A percentile compares a stretch with the other conserved stretches of the same genome.
These are phyloP conservation scores for Hemibagrus guttatus DNA, from an alignment of 2,797 vertebrate species.

Conservation along the genomic window DNA sequence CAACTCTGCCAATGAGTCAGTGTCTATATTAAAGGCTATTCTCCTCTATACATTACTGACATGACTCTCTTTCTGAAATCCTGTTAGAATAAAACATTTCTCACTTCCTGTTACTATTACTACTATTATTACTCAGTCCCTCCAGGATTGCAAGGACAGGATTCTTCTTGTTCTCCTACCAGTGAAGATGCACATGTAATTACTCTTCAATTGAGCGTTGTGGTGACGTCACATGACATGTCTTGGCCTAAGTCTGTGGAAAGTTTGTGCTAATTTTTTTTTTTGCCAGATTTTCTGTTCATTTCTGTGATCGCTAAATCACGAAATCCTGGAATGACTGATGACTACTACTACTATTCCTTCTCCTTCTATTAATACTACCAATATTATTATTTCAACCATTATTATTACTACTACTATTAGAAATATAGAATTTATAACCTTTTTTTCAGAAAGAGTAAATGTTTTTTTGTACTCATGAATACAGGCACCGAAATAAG, in stretches of 20 bases:
- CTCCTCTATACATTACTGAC: not conserved
- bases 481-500: not conserved
- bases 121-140: not conserved
- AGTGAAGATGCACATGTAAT: no score
- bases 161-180: no score
- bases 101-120: not conserved
- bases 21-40: not conserved
- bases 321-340: no score
- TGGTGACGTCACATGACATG: no score
- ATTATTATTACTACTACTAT: not conserved
- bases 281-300: no score
- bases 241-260: no score
- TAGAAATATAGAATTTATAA: not conserved
- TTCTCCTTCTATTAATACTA: no score
- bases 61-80: not conserved
- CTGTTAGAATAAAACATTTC: not conserved
- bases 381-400: not conserved
- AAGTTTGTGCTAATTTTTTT: no score
- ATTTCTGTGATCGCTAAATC: no score
- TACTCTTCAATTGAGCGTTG: no score
- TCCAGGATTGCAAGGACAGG: no score
- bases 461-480: not conserved
- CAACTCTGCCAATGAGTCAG: conserved; percentile 28
- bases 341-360: no score
- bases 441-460: not conserved